Conservation (phyloP, 2,797 vertebrate species). For the Myotis findleyi region DNA sequence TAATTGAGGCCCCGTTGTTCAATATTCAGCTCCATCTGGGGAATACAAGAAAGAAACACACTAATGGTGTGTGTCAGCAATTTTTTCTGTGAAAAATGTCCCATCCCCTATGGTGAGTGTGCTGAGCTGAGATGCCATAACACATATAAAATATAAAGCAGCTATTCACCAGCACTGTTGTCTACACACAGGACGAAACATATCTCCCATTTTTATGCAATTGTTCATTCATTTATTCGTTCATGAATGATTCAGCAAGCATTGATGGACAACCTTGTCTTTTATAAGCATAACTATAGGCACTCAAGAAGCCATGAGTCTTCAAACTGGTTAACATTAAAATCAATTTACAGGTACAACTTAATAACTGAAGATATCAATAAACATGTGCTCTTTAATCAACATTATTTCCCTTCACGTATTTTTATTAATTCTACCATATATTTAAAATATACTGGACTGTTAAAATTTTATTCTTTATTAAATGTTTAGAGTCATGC, state of each 20-base stretch:
- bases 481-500: not conserved
- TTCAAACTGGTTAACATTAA: not conserved
- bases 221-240: not conserved
- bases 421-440: not conserved
- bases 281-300: not conserved
- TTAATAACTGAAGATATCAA: not conserved
- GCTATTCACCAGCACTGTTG: not conserved
- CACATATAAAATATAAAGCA: not conserved
- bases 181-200: not conserved
- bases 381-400: not conserved
- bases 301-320: not conserved
- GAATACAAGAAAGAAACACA: constrained; percentile 5
- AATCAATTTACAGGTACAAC: not conserved
- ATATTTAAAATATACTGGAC: not conserved
- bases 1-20: not conserved
- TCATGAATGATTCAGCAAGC: not conserved
- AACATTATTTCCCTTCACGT: not conserved
- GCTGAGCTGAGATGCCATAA: not conserved
- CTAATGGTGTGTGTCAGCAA: not conserved
- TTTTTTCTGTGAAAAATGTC: constrained; percentile 49
- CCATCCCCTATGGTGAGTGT: not conserved
- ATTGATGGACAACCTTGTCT: not conserved
- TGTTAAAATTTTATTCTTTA: not conserved
- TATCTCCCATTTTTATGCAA: not conserved
- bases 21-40: constrained; percentile 20